Evolutionary conservation across 2,888 invertebrate genomes (phyloP), one percentile per base, ranked within the genome.

Genomic region (Ormyrus thymus): DNA sequence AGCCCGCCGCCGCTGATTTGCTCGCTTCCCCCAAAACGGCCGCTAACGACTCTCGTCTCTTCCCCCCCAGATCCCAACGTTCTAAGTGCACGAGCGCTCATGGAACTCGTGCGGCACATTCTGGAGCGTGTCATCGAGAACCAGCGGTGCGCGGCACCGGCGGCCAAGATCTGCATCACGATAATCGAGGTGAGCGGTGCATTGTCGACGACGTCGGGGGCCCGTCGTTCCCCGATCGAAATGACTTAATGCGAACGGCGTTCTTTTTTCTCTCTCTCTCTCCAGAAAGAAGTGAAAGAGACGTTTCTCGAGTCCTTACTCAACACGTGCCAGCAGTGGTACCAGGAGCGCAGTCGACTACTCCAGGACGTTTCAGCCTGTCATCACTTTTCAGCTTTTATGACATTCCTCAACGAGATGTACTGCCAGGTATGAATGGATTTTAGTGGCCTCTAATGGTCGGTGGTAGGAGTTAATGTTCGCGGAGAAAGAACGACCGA

Each of bases 251-350:
- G 29, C 29, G 29, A 29, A 29, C 29, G 29, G 29, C 29, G 11
- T 29, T 4, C 29, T 29, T 3, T 29, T 29, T 29, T 29, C 4
- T 29, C 4, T 4, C 46, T 79, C 74, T 58, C n/a, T 78, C 81
- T 86, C n/a, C 86, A 92, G 92, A 95, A 94, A 89, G 97, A 97
- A 91, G 93, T 93, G 86, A 95, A 95, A 83, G 96, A 96, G 91
- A 97, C 97, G 59, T 97, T 97, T 90, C 92, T 97, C 85, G 97
- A 97, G 91, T 95, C 96, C 55, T 92, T 97, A 83, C 92, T 97
- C 83, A 97, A 97, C 90, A 96, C 95, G 58, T 97, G 96, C 90
- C 95, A 97, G 89, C 96, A 97, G 90, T 95, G 95, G 95, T 97
- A 96, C 91, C 96, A 96, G 89, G 96, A 97, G 90, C 91, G 95